Evolutionary conservation across 2,888 invertebrate species (phyloP).

Genomic region (Epinotia ramella): DNA sequence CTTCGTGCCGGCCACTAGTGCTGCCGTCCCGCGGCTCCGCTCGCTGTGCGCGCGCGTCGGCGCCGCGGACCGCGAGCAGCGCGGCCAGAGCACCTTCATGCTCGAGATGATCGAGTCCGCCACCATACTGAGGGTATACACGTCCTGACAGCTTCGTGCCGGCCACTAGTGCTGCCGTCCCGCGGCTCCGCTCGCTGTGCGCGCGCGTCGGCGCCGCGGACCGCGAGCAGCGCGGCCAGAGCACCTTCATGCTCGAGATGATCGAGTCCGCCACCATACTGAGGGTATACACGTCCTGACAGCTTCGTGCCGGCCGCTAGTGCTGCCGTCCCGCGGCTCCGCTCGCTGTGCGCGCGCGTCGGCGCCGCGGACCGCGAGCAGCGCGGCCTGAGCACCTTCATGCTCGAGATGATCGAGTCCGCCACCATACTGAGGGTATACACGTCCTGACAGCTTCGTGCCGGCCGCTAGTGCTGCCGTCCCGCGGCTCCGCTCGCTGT

Average conservation of each 20-base stretch:
- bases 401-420: conserved; percentile 96
- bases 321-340: not conserved
- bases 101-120: conserved; percentile 96
- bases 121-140: conserved; percentile 92
- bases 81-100: conserved; percentile 99
- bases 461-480: no score
- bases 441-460: not conserved
- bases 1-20: conserved; percentile 61
- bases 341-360: conserved; percentile 93
- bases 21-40: conserved; percentile 92
- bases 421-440: conserved; percentile 86
- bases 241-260: conserved; percentile 99
- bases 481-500: conserved; percentile 66
- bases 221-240: conserved; percentile 94
- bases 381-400: conserved; percentile 88
- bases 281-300: conserved; percentile 83
- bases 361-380: conserved; percentile 92
- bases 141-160: not conserved
- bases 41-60: conserved; percentile 96
- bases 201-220: conserved; percentile 98
- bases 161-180: conserved; percentile 87
- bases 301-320: not conserved
- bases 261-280: conserved; percentile 97
- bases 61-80: conserved; percentile 94
- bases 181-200: conserved; percentile 92